These are phyloP conservation scores for Mantis religiosa DNA, from an alignment of 2,888 invertebrate species.

Conservation along the genomic window DNA sequence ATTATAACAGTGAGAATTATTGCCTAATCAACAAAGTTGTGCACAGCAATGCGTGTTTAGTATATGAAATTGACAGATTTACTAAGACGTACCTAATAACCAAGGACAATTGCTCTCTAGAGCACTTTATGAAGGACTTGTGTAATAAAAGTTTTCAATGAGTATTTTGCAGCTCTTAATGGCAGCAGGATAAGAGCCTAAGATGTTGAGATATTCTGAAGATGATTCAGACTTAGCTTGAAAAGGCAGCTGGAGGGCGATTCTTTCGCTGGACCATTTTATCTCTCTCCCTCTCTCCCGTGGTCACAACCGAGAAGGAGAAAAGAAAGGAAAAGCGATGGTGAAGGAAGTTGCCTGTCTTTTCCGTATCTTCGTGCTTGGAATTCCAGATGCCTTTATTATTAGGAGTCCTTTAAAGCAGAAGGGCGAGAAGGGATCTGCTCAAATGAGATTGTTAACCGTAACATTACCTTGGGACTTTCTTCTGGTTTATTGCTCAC, in stretches of 20 bases:
- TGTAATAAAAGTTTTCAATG: too few species aligned
- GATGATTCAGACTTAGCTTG: not conserved
- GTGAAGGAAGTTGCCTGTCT: not conserved
- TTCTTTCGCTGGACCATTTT: slow-evolving; percentile 16
- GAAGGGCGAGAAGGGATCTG: not conserved
- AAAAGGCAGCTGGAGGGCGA: not conserved
- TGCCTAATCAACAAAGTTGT: too few species aligned
- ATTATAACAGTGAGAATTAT: too few species aligned
- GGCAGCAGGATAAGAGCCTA: not conserved
- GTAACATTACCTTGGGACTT: not conserved
- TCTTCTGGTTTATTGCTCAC: not conserved
- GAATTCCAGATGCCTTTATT: slow-evolving; percentile 28
- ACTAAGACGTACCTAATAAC: too few species aligned
- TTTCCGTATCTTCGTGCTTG: slow-evolving; percentile 16
- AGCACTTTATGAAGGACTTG: too few species aligned
- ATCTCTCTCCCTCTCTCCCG: slow-evolving; percentile 5
- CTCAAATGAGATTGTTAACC: not conserved
- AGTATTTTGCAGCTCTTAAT: too few species aligned
- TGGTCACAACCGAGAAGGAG: slow-evolving; percentile 5
- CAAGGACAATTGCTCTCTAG: too few species aligned
- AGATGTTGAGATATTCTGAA: not conserved
- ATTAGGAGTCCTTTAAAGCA: slow-evolving; percentile 15
- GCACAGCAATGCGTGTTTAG: too few species aligned
- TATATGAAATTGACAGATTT: too few species aligned
- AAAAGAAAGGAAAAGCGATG: not conserved